These are phyloP conservation scores for Hydrolagus colliei DNA, from an alignment of 2,797 vertebrate species.

Conservation along the genomic window DNA sequence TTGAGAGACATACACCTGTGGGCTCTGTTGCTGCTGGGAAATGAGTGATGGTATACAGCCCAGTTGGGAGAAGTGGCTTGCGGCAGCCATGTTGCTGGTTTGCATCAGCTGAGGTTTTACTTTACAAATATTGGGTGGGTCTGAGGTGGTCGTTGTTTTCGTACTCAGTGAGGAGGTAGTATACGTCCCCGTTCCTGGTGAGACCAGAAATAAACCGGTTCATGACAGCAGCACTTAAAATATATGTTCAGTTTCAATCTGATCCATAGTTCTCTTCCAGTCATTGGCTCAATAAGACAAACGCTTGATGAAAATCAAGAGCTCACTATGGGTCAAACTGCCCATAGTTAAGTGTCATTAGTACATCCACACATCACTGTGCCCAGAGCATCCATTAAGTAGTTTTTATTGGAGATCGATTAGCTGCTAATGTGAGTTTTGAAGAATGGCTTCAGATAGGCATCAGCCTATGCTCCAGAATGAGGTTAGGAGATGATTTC, in stretches of 20 bases:
- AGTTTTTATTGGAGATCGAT: no score
- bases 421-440: no score
- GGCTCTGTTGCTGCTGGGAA: conserved; percentile 83
- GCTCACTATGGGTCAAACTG: no score
- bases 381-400: no score
- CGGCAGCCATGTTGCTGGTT: conserved; percentile 70
- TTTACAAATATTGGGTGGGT: conserved; percentile 97
- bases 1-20: conserved; percentile 95
- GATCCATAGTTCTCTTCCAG: background rate
- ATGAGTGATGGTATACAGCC: conserved; percentile 88
- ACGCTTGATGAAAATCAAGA: no score
- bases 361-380: no score
- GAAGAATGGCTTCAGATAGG: no score
- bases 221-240: background rate
- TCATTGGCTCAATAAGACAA: no score
- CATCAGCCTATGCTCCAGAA: no score
- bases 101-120: conserved; percentile 96
- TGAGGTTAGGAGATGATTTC: no score
- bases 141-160: conserved; percentile 87
- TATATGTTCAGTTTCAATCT: background rate
- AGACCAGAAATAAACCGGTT: conserved; percentile 31
- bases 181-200: conserved; percentile 80
- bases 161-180: conserved; percentile 93
- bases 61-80: conserved; percentile 83
- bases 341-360: no score